These are phyloP conservation scores for Geopemphigus sp. DNA, from an alignment of 1,140 invertebrate species.

Conservation along the genomic window DNA sequence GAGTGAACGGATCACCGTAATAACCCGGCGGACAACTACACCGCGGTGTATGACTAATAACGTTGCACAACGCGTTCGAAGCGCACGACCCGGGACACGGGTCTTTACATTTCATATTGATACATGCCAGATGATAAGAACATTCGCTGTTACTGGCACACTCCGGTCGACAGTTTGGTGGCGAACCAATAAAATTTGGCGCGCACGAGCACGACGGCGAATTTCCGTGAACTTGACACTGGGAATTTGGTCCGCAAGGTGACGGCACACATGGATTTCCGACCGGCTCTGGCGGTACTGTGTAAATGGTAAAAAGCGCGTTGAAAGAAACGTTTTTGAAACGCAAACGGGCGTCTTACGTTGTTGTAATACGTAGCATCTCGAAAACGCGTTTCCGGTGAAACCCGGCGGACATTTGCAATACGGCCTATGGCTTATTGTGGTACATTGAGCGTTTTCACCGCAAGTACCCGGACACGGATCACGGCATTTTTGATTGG, in stretches of 20 bases:
- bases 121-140: constrained; percentile 56
- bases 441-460: constrained; percentile 67
- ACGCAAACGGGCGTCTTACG: constrained; percentile 2
- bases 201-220: constrained; percentile 57
- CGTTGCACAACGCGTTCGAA: constrained; percentile 57
- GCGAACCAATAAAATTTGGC: constrained; percentile 55
- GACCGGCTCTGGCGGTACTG: constrained; percentile 50
- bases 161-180: constrained; percentile 55
- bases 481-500: constrained; percentile 74
- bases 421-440: constrained; percentile 65
- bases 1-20: constrained; percentile 56
- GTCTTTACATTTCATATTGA: constrained; percentile 56
- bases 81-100: constrained; percentile 57
- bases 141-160: constrained; percentile 57
- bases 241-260: constrained; percentile 58
- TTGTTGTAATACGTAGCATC: constrained; percentile 57
- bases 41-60: constrained; percentile 57
- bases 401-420: constrained; percentile 64
- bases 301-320: neutral
- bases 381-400: constrained; percentile 66
- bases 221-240: constrained; percentile 55
- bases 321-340: neutral
- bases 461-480: constrained; percentile 77
- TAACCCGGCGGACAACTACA: constrained; percentile 57
- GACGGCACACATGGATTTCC: constrained; percentile 57